phyloP scores from a whole-genome alignment of 2,888 invertebrate genomes.

The Celastrina argiolus region DNA sequence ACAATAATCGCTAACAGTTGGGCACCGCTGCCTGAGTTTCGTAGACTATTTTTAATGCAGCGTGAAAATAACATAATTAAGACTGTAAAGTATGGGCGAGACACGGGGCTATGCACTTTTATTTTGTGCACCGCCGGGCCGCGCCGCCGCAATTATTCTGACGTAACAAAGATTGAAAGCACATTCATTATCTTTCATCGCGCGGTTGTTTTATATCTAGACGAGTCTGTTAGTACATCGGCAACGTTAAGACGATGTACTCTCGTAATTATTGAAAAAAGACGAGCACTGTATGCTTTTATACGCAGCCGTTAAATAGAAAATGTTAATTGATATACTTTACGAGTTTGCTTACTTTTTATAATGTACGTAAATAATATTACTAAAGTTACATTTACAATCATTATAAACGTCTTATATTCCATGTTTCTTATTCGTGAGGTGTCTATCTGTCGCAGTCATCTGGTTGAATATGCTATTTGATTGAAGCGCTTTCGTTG shows the following conservation, averaged over 20 bases:
- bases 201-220: constrained; percentile 11
- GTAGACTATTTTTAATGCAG: constrained; percentile 16
- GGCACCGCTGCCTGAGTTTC: background rate
- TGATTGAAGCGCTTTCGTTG: too few relatives aligned
- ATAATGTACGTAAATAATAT: too few relatives aligned
- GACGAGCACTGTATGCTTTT: background rate
- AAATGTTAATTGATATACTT: background rate
- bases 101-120: constrained; percentile 16
- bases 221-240: constrained; percentile 4
- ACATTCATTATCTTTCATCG: constrained; percentile 29
- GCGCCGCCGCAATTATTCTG: constrained; percentile 21
- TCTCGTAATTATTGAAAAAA: constrained; percentile 10
- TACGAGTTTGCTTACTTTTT: background rate
- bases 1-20: background rate
- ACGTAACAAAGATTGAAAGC: constrained; percentile 25
- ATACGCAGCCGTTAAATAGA: background rate
- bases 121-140: constrained; percentile 3
- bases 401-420: too few relatives aligned
- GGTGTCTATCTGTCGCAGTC: too few relatives aligned
- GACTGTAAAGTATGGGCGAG: constrained; percentile 18
- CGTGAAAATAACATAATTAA: constrained; percentile 25
- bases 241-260: constrained; percentile 1
- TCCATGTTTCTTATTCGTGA: too few relatives aligned
- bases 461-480: too few relatives aligned
- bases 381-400: too few relatives aligned